These are phyloP conservation scores for Centropus unirufus DNA, from an alignment of 2,113 vertebrate species.

Conservation along the genomic window DNA sequence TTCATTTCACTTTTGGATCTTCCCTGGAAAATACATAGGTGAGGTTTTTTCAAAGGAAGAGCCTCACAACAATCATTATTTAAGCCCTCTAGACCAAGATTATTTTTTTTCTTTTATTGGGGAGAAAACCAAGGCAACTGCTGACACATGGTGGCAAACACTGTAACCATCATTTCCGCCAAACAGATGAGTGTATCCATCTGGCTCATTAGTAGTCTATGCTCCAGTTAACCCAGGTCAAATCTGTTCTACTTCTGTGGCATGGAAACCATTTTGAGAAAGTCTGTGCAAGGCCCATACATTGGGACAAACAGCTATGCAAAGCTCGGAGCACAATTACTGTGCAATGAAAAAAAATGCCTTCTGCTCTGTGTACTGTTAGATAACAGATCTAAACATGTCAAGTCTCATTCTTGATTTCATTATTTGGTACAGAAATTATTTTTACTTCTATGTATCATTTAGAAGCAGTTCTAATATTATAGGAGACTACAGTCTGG, in stretches of 20 bases:
- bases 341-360: neutral
- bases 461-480: neutral
- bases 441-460: neutral
- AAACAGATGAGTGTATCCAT: slow-evolving; percentile 16
- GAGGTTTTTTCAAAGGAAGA: neutral
- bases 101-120: neutral
- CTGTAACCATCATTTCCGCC: neutral
- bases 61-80: neutral
- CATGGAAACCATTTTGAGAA: slow-evolving; percentile 28
- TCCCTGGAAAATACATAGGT: fast-evolving
- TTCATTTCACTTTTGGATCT: neutral
- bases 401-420: neutral
- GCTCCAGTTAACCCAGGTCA: slow-evolving; percentile 49
- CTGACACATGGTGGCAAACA: slow-evolving; percentile 13
- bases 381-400: neutral
- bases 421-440: neutral
- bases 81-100: neutral
- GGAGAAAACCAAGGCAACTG: neutral
- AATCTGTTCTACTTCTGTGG: slow-evolving; percentile 28
- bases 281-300: neutral
- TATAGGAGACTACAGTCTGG: neutral
- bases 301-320: neutral
- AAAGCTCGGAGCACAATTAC: neutral
- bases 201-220: neutral
- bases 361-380: neutral